Conservation (phyloP, 92 coral and sea anemone genomes). For the Epizoanthus fatuus region DNA sequence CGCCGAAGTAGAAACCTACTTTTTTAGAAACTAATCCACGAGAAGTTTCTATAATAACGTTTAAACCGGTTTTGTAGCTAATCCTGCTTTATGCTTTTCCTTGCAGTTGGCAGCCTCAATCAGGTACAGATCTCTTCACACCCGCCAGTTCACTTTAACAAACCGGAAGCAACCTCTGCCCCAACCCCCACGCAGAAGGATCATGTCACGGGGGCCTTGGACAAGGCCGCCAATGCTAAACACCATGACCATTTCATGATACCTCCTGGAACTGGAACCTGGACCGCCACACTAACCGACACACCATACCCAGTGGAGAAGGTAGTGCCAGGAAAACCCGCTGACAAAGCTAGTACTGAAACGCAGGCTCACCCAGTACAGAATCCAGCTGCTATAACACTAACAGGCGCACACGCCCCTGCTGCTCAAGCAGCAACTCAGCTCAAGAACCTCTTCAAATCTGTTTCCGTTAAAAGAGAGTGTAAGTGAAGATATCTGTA, state of each 20-base stretch:
- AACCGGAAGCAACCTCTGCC: neutral
- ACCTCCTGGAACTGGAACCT: slow-evolving; percentile 3
- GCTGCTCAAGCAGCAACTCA: neutral
- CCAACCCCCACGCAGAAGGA: neutral
- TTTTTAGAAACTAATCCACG: no score
- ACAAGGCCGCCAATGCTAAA: neutral
- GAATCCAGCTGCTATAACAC: neutral
- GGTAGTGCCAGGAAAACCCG: neutral
- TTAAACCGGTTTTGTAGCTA: neutral
- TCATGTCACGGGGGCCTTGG: neutral
- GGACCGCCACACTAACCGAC: neutral
- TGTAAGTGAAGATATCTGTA: neutral
- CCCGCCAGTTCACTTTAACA: slow-evolving; percentile 11
- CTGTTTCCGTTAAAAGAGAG: neutral
- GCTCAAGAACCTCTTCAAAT: neutral
- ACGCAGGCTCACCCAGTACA: slow-evolving; percentile 1
- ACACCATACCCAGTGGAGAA: neutral
- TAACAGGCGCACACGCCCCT: slow-evolving; percentile 2
- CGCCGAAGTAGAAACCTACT: no score
- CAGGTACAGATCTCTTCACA: slow-evolving; percentile 11
- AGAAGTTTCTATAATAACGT: no score
- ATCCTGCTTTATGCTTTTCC: neutral
- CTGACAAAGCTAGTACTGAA: neutral
- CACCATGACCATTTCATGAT: slow-evolving; percentile 14
- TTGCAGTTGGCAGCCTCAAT: slow-evolving; percentile 36